These are phyloP conservation scores for Scomberomorus guttatus DNA, from an alignment of 2,797 vertebrate genomes.

Conservation along the genomic window DNA sequence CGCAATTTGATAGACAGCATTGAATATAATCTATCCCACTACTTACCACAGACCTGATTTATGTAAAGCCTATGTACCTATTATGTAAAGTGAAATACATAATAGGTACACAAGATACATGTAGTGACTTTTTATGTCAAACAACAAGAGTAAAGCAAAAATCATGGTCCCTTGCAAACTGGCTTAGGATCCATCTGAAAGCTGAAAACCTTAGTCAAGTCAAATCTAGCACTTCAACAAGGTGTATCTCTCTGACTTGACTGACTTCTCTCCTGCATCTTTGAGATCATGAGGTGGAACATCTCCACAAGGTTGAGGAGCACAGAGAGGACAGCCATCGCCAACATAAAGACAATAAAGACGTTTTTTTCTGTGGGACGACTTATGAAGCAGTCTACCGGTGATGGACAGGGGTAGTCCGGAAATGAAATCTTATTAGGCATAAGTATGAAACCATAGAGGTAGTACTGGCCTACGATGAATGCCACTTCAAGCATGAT, in stretches of 20 bases:
- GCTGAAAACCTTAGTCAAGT: background rate
- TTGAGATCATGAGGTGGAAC: slow-evolving; percentile 85
- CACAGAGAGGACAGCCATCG: slow-evolving; percentile 88
- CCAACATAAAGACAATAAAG: slow-evolving; percentile 94
- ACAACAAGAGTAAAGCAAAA: background rate
- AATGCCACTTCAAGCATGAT: slow-evolving; percentile 91
- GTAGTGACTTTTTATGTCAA: background rate
- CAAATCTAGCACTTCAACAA: slow-evolving; percentile 22
- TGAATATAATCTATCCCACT: background rate
- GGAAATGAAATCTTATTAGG: slow-evolving; percentile 84
- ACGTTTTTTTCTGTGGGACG: slow-evolving; percentile 93
- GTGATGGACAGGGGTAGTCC: slow-evolving; percentile 86
- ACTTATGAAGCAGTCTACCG: slow-evolving; percentile 92
- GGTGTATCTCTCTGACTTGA: background rate
- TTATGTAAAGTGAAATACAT: background rate
- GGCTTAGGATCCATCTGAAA: background rate
- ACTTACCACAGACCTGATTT: background rate
- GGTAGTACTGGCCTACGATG: slow-evolving; percentile 91
- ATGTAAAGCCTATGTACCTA: background rate
- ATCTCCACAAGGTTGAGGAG: slow-evolving; percentile 91
- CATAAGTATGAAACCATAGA: slow-evolving; percentile 90
- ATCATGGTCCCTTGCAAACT: background rate
- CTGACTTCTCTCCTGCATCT: slow-evolving; percentile 3
- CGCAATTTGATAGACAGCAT: background rate
- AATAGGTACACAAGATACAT: background rate